These are phyloP conservation scores for Hipposideros armiger DNA, from an alignment of 2,113 vertebrate species.

Conservation along the genomic window DNA sequence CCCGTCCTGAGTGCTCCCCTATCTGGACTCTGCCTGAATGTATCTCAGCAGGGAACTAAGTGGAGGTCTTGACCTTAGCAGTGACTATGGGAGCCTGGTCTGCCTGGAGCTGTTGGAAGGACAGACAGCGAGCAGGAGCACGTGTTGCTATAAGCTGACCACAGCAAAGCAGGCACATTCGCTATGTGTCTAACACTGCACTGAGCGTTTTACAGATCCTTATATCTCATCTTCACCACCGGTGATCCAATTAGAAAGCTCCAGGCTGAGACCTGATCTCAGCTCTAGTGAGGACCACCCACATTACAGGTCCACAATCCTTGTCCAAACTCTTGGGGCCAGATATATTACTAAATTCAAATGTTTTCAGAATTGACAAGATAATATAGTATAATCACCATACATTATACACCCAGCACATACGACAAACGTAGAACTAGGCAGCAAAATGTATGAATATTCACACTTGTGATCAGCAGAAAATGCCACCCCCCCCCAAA, in stretches of 20 bases:
- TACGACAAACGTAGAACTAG: background rate
- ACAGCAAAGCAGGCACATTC: background rate
- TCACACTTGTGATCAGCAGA: background rate
- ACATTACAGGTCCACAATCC: background rate
- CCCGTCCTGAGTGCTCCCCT: rapidly evolving
- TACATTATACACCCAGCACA: background rate
- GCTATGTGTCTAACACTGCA: background rate
- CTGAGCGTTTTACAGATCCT: background rate
- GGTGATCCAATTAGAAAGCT: background rate
- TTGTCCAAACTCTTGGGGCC: background rate
- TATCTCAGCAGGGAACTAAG: background rate
- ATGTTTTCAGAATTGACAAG: background rate
- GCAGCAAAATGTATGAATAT: background rate
- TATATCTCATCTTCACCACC: background rate
- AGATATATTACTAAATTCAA: background rate
- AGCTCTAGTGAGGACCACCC: background rate
- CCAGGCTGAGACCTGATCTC: background rate
- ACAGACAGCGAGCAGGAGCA: background rate
- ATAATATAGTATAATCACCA: background rate
- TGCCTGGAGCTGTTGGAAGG: background rate
- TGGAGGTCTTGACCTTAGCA: background rate
- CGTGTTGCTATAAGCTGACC: background rate
- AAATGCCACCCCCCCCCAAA: background rate
- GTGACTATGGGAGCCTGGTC: background rate
- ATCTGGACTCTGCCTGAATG: background rate